These are phyloP conservation scores for Melanostoma mellinum DNA, from an alignment of 2,888 invertebrate species.

Conservation along the genomic window DNA sequence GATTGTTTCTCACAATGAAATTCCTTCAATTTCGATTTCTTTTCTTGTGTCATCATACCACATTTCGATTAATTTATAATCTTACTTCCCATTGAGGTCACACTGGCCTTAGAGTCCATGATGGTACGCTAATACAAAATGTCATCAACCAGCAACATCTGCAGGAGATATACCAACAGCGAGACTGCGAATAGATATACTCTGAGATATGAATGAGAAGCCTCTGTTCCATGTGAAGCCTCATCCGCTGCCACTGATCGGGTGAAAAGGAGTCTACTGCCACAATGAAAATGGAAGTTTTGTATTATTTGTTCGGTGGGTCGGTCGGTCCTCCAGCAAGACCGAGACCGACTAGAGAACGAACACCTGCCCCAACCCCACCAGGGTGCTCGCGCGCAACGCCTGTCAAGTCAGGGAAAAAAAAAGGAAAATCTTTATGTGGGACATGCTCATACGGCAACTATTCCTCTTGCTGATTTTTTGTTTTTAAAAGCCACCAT, in stretches of 20 bases:
- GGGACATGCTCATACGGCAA: conserved; percentile 54
- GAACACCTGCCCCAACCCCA: conserved; percentile 60
- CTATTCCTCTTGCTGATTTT: conserved; percentile 11
- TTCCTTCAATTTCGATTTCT: conserved; percentile 65
- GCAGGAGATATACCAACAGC: conserved; percentile 24
- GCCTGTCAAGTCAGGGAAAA: conserved; percentile 12
- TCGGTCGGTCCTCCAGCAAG: conserved; percentile 8
- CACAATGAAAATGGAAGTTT: conserved; percentile 63
- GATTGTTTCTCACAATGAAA: conserved; percentile 30
- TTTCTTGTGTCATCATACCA: conserved; percentile 62
- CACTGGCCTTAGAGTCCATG: conserved; percentile 55
- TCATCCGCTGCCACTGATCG: conserved; percentile 16
- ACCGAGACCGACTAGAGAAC: too few species aligned
- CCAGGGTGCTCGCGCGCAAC: background rate
- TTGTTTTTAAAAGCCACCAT: background rate
- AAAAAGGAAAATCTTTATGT: conserved; percentile 68
- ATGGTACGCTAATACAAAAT: conserved; percentile 64
- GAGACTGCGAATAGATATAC: conserved; percentile 20
- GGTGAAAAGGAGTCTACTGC: conserved; percentile 48
- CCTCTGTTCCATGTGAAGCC: conserved; percentile 36
- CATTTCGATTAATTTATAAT: conserved; percentile 64
- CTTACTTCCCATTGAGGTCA: conserved; percentile 76
- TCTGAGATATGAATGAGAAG: conserved; percentile 51
- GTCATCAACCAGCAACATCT: conserved; percentile 54
- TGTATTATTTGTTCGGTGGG: conserved; percentile 24